Percentiles rank a stretch among this genome's conserved stretches.
Conservation (phyloP, 2,888 invertebrate species). For the Polyommatus icarus region DNA sequence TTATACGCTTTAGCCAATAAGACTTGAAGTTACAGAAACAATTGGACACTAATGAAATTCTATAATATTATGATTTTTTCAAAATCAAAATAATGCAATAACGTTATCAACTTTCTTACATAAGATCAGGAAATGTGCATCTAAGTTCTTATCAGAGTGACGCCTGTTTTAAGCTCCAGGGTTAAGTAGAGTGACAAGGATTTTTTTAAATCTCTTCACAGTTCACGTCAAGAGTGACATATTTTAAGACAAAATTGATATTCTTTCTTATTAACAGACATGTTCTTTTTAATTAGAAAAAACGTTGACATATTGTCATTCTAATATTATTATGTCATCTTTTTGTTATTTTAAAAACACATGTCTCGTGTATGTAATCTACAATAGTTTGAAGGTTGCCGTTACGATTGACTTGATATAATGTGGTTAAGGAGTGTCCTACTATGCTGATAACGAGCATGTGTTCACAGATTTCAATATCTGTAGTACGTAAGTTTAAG, state of each 20-base stretch:
- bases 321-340: too few relatives aligned
- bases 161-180: not conserved
- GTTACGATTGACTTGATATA: constrained; percentile 4
- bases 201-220: not conserved
- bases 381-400: constrained; percentile 22
- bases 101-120: constrained; percentile 13
- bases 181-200: not conserved
- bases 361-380: not conserved
- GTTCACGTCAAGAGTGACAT: not conserved
- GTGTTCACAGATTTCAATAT: constrained; percentile 24
- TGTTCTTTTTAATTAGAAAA: too few relatives aligned
- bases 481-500: constrained; percentile 3
- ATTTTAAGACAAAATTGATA: not conserved
- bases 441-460: constrained; percentile 30
- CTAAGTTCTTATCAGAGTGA: not conserved
- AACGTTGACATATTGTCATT: too few relatives aligned
- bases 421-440: constrained; percentile 35
- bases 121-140: not conserved
- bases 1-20: too few relatives aligned
- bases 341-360: not conserved
- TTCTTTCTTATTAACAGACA: too few relatives aligned
- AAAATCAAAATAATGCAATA: too few relatives aligned
- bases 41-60: too few relatives aligned
- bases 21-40: too few relatives aligned
- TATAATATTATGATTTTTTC: too few relatives aligned